Conservation (phyloP, 2,113 vertebrate genomes). For the Engystomops pustulosus region DNA sequence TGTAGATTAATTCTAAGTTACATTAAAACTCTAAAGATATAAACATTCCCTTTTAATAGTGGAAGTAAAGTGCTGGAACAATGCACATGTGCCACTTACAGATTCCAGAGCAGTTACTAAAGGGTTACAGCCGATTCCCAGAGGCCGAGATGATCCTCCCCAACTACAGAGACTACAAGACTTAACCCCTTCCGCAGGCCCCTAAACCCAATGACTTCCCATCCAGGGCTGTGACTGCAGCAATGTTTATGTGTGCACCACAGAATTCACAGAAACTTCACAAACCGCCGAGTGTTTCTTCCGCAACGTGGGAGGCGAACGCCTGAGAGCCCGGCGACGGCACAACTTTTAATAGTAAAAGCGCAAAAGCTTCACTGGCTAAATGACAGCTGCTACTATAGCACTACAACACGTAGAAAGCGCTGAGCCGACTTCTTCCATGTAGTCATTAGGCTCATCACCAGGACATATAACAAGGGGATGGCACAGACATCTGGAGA, state of each 20-base stretch:
- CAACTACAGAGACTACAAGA: background rate
- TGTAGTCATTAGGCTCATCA: no score
- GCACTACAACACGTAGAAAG: background rate
- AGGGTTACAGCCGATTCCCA: background rate
- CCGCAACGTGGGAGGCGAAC: slow-evolving; percentile 33
- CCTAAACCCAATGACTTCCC: background rate
- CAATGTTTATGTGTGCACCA: background rate
- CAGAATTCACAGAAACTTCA: slow-evolving; percentile 4
- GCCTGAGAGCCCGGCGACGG: background rate
- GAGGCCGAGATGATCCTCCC: background rate
- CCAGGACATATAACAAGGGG: no score
- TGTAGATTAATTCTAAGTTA: no score
- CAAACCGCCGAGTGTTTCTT: slow-evolving; percentile 5
- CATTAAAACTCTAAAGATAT: no score
- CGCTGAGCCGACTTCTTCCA: no score
- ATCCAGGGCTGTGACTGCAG: background rate
- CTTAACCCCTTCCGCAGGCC: background rate
- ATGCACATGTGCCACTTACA: no score
- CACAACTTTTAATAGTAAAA: background rate
- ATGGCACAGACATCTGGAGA: no score
- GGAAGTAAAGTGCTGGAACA: no score
- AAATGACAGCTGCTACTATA: background rate
- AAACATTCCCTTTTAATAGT: no score
- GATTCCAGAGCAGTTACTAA: background rate
- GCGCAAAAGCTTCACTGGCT: slow-evolving; percentile 4